Conservation (phyloP, 1,140 invertebrate species). For the Carposina sasakii region DNA sequence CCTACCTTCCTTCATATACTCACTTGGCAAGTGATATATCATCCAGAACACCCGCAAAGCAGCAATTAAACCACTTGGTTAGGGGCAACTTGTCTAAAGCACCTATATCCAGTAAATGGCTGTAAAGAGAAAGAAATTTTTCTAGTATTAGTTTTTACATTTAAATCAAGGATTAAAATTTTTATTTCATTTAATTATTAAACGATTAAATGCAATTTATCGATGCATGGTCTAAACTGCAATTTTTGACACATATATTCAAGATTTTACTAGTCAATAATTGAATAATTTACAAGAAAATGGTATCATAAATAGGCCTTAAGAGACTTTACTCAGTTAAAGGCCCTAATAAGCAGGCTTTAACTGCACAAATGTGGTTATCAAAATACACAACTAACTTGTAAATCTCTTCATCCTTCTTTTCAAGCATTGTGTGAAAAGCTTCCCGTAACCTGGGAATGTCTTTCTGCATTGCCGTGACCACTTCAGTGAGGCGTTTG, state of each 20-base stretch:
- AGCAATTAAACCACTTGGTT: constrained; percentile 84
- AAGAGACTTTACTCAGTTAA: no score
- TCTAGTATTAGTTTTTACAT: no score
- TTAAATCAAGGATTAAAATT: no score
- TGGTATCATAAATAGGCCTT: no score
- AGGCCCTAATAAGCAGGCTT: no score
- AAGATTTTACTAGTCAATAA: no score
- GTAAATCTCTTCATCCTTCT: constrained; percentile 80
- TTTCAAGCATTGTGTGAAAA: constrained; percentile 78
- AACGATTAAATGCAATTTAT: no score
- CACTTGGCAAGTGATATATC: constrained; percentile 85
- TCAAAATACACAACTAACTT: constrained; percentile 58
- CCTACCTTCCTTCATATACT: constrained; percentile 18
- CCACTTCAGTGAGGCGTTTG: constrained; percentile 80
- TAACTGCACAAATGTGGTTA: no score
- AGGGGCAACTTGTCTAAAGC: constrained; percentile 76
- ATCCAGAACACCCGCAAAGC: constrained; percentile 85
- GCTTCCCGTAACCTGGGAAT: constrained; percentile 77
- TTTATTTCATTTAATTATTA: no score
- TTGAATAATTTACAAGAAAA: no score
- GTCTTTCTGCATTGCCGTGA: constrained; percentile 77
- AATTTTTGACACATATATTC: no score
- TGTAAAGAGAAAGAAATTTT: constrained; percentile 43
- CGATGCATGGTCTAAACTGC: no score
- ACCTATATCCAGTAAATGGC: constrained; percentile 74